Conservation (phyloP, 2,113 vertebrate species). For the Mellivora capensis region DNA sequence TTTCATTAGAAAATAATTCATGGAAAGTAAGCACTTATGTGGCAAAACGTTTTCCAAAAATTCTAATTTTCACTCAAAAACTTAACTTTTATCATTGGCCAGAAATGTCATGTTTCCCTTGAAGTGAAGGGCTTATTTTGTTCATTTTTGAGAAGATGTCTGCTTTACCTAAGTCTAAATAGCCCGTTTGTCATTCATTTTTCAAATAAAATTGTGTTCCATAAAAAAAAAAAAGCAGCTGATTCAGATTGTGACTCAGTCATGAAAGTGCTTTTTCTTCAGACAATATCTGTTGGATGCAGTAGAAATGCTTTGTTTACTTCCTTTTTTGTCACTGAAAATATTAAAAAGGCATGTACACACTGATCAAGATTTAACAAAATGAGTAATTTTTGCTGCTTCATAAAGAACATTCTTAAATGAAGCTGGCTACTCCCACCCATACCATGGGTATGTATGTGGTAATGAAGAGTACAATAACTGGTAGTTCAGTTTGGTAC, state of each 20-base stretch:
- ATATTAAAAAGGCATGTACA: not conserved
- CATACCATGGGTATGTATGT: not conserved
- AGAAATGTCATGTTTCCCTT: not conserved
- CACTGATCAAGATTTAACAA: not conserved
- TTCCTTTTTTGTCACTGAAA: slow-evolving; percentile 5
- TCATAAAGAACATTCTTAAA: not conserved
- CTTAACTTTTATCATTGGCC: not conserved
- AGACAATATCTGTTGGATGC: not conserved
- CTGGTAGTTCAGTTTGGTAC: not conserved
- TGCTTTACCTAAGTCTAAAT: slow-evolving; percentile 13
- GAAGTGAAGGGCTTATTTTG: slow-evolving; percentile 8
- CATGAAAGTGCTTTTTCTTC: not conserved
- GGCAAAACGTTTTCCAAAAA: slow-evolving; percentile 34
- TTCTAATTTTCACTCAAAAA: slow-evolving; percentile 38
- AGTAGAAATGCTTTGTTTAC: slow-evolving; percentile 12
- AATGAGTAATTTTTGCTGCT: slow-evolving; percentile 14
- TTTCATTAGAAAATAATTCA: slow-evolving; percentile 11
- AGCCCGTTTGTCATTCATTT: not conserved
- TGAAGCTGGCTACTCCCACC: not conserved
- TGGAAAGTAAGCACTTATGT: not conserved
- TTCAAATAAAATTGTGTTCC: not conserved
- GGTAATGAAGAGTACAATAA: not conserved
- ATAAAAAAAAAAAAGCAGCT: not conserved
- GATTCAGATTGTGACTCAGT: not conserved
- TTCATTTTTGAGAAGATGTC: not conserved